phyloP scores from a whole-genome alignment of 2,113 vertebrate species.

The Bambusicola thoracicus region DNA sequence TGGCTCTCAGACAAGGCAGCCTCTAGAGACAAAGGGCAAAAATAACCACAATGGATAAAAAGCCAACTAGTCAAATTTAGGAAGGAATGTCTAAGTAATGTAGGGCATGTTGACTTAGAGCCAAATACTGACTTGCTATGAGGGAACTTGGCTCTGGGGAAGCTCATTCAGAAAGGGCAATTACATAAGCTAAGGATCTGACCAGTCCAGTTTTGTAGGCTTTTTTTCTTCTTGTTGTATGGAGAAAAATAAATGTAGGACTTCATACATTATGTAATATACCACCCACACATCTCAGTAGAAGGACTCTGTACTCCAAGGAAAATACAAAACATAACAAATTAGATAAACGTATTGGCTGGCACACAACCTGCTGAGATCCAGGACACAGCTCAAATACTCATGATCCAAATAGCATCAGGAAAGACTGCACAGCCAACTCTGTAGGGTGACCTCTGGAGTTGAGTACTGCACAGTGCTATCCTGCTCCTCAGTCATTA shows the following conservation, averaged over 20 bases:
- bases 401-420: neutral
- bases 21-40: constrained; percentile 17
- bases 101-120: neutral
- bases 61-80: neutral
- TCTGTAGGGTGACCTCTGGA: neutral
- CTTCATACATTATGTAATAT: neutral
- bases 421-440: neutral
- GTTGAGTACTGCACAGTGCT: neutral
- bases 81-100: constrained; percentile 8
- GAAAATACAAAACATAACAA: neutral
- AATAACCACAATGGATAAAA: constrained; percentile 21
- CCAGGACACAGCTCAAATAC: neutral
- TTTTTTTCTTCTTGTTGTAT: neutral
- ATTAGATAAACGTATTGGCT: neutral
- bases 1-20: neutral
- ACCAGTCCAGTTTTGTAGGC: neutral
- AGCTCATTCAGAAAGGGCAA: neutral
- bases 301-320: neutral
- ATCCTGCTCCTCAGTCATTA: neutral
- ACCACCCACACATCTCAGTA: neutral
- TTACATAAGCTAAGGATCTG: neutral
- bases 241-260: neutral
- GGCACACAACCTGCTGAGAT: neutral
- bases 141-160: neutral
- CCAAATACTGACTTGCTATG: neutral